Percentiles rank a stretch among this genome's conserved stretches.
Evolutionary conservation across 2,113 vertebrate genomes (phyloP).

Genomic region (Litocranius walleri): DNA sequence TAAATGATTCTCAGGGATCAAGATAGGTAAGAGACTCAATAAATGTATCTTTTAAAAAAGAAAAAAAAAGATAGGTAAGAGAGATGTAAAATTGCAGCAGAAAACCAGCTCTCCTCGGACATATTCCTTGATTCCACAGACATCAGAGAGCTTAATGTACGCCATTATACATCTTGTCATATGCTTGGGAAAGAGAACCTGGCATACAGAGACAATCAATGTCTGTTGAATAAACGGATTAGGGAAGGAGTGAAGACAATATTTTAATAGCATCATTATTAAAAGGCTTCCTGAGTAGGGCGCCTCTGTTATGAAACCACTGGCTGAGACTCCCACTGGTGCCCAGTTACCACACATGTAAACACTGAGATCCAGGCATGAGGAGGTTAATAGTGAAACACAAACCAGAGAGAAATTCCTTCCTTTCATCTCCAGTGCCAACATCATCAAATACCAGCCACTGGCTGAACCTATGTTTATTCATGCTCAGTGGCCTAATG

Average conservation of each 20-base stretch:
- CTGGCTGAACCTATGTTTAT: conserved; percentile 46
- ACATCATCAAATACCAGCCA: conserved; percentile 29
- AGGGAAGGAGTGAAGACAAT: not conserved
- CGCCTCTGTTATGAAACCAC: not conserved
- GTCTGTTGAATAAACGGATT: not conserved
- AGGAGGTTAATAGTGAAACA: conserved; percentile 61
- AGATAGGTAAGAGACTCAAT: not conserved
- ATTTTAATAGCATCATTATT: not conserved
- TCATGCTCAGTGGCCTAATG: conserved; percentile 18
- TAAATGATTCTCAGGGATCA: not conserved
- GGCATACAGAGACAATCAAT: not conserved
- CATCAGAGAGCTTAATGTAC: not conserved
- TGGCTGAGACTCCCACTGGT: not conserved
- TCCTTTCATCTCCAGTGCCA: conserved; percentile 22
- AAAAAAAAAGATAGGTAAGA: not conserved
- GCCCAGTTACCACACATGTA: not conserved
- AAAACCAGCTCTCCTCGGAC: not conserved
- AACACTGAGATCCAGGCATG: not conserved
- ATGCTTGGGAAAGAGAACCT: not conserved
- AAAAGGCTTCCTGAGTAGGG: not conserved
- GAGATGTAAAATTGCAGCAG: not conserved
- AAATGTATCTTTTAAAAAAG: not conserved
- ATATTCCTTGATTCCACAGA: not conserved
- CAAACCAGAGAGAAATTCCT: conserved; percentile 47
- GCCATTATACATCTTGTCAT: not conserved